Conservation (phyloP, 2,888 invertebrate species). For the Drosophila nr. perissopoda region DNA sequence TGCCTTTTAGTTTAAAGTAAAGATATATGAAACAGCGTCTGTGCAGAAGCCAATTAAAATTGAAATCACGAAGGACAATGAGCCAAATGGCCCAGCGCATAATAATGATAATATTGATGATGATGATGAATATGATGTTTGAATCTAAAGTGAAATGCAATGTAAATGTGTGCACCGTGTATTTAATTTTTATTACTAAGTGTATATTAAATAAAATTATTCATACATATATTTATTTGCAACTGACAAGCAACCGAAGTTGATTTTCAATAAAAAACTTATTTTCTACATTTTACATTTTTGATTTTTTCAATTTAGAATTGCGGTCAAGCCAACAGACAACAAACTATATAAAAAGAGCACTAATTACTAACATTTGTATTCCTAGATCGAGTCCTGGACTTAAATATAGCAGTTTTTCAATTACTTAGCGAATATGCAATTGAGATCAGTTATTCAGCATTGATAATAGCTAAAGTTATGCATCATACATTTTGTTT, state of each 20-base stretch:
- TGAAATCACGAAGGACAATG: constrained; percentile 47
- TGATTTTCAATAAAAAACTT: constrained; percentile 43
- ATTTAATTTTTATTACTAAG: constrained; percentile 69
- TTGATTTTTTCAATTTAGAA: constrained; percentile 14
- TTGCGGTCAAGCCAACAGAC: constrained; percentile 32
- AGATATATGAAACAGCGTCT: constrained; percentile 71
- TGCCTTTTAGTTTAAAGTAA: constrained; percentile 74
- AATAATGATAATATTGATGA: constrained; percentile 27
- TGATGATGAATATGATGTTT: constrained; percentile 31
- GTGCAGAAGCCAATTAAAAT: constrained; percentile 67
- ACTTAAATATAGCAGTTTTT: constrained; percentile 19
- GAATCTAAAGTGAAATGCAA: constrained; percentile 68
- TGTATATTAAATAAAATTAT: constrained; percentile 67
- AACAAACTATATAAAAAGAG: constrained; percentile 16
- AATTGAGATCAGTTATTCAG: constrained; percentile 5
- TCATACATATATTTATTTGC: constrained; percentile 59
- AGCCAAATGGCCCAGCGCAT: background rate
- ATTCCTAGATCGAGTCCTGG: constrained; percentile 13
- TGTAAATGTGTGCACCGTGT: constrained; percentile 77
- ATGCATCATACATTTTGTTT: background rate
- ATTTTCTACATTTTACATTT: constrained; percentile 43
- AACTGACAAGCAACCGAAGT: constrained; percentile 35
- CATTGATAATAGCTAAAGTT: background rate
- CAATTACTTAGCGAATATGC: constrained; percentile 11
- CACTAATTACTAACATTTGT: constrained; percentile 11